A percentile compares a stretch with the other conserved stretches of the same genome.
phyloP scores from a whole-genome alignment of 2,888 invertebrate species.

The Mechanitis messenoides region DNA sequence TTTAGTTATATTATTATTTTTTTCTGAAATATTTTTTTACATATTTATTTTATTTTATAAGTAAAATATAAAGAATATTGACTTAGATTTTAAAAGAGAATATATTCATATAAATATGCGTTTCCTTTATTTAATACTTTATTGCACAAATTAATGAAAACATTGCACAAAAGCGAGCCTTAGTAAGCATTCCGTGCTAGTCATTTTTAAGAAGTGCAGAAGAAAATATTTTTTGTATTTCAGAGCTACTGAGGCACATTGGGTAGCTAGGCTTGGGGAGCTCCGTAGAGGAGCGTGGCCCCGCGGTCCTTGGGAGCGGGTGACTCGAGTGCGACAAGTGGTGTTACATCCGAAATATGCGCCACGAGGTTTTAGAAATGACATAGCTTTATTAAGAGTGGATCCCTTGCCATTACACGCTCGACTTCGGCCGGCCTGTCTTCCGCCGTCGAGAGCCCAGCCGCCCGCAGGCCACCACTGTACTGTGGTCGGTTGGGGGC shows the following conservation, averaged over 20 bases:
- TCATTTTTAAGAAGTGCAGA: too few species aligned
- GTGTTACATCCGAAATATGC: conserved; percentile 85
- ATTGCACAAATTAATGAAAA: too few species aligned
- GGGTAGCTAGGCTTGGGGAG: conserved; percentile 88
- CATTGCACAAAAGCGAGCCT: too few species aligned
- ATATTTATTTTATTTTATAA: background rate
- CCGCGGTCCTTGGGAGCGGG: conserved; percentile 85
- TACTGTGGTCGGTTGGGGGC: conserved; percentile 89
- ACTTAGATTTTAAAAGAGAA: too few species aligned
- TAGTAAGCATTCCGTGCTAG: too few species aligned
- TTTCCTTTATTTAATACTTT: too few species aligned
- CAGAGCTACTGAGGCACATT: conserved; percentile 84
- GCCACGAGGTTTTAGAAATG: conserved; percentile 86
- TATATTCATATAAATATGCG: too few species aligned
- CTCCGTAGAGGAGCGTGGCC: conserved; percentile 83
- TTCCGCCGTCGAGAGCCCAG: conserved; percentile 76
- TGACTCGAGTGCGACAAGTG: conserved; percentile 79
- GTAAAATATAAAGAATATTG: too few species aligned
- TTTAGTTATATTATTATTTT: background rate
- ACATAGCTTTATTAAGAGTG: conserved; percentile 82
- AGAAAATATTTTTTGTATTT: background rate
- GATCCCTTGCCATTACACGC: conserved; percentile 75
- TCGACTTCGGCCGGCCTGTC: conserved; percentile 64
- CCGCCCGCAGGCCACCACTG: conserved; percentile 81
- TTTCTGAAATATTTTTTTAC: background rate